These are phyloP conservation scores for Anolis carolinensis DNA, from an alignment of 2,113 vertebrate species.

Conservation along the genomic window DNA sequence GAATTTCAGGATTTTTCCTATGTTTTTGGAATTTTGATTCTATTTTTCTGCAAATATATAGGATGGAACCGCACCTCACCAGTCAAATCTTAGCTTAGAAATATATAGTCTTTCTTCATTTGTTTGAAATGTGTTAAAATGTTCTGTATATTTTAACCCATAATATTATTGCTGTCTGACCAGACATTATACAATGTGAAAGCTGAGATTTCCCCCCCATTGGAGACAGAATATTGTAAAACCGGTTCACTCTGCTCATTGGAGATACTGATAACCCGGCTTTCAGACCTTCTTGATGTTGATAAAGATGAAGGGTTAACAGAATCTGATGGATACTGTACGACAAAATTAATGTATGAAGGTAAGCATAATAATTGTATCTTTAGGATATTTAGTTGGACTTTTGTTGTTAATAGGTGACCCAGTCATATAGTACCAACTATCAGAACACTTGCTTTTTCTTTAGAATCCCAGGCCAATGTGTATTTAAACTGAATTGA, in stretches of 20 bases:
- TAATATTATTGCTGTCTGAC: constrained; percentile 41
- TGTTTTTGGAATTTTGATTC: background rate
- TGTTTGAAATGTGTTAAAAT: constrained; percentile 3
- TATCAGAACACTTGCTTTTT: background rate
- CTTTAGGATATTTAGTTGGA: background rate
- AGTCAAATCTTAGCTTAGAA: background rate
- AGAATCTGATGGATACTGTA: constrained; percentile 82
- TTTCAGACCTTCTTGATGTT: constrained; percentile 82
- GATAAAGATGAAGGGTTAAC: constrained; percentile 86
- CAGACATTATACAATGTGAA: constrained; percentile 91
- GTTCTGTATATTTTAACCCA: constrained; percentile 2
- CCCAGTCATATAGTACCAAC: background rate
- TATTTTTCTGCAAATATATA: background rate
- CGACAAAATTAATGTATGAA: constrained; percentile 95
- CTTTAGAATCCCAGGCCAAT: background rate
- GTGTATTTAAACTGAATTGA: background rate
- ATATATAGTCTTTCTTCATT: background rate
- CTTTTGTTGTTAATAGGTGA: background rate
- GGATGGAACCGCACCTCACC: background rate
- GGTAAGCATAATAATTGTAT: constrained; percentile 70
- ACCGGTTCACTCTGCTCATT: constrained; percentile 90
- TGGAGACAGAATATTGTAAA: constrained; percentile 85
- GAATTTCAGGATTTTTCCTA: background rate
- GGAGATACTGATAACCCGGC: constrained; percentile 89
- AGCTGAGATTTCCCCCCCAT: constrained; percentile 84